Evolutionary conservation across 2,113 vertebrate species (phyloP).

Genomic region (Pedetes capensis): DNA sequence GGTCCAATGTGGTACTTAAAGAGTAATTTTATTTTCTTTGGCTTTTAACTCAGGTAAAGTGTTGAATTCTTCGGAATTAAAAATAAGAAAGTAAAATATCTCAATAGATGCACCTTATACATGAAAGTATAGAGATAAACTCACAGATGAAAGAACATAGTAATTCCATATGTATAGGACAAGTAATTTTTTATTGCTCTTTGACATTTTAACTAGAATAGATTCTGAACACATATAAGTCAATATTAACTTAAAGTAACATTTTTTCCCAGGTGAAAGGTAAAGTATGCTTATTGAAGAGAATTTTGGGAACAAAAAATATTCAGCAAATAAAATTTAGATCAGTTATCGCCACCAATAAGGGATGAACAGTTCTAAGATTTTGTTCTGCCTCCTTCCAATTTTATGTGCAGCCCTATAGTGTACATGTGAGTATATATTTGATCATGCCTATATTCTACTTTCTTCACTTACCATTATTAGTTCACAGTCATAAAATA

Average conservation of each 20-base stretch:
- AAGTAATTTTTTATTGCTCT: conserved; percentile 32
- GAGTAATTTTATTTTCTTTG: conserved; percentile 19
- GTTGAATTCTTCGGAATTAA: conserved; percentile 17
- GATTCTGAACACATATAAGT: background rate
- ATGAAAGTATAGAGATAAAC: background rate
- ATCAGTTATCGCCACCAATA: background rate
- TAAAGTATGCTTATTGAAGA: background rate
- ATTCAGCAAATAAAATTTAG: background rate
- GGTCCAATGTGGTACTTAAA: conserved; percentile 7
- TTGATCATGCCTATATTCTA: background rate
- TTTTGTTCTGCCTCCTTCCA: background rate
- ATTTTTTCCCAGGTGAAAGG: background rate
- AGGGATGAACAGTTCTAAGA: background rate
- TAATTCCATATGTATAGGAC: conserved; percentile 5
- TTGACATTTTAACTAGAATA: conserved; percentile 24
- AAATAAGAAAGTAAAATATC: conserved; percentile 15
- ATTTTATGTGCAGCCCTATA: background rate
- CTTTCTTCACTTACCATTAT: background rate
- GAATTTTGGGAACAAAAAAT: conserved; percentile 28
- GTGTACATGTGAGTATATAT: background rate
- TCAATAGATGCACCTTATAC: background rate
- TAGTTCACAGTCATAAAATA: background rate
- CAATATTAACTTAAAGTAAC: conserved; percentile 8
- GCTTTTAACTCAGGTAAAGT: background rate
- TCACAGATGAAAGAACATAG: background rate